These are phyloP conservation scores for Tragelaphus buxtoni DNA, from an alignment of 2,113 vertebrate genomes.

Conservation along the genomic window DNA sequence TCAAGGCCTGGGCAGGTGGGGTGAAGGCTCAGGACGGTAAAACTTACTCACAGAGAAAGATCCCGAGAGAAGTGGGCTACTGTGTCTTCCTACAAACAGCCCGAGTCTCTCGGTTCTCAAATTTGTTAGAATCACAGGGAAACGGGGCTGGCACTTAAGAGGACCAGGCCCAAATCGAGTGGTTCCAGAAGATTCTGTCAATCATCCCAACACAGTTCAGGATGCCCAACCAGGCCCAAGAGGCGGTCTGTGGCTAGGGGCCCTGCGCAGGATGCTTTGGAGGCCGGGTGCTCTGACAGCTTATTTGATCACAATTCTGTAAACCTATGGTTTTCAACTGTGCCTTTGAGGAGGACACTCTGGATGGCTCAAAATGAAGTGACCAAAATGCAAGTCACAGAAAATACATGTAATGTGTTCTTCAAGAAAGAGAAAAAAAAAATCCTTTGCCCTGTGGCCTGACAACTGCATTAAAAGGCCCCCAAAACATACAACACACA, in stretches of 20 bases:
- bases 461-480: neutral
- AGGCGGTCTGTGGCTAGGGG: accelerated
- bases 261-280: neutral
- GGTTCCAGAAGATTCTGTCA: neutral
- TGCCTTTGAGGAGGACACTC: neutral
- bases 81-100: neutral
- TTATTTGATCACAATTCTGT: neutral
- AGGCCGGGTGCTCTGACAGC: neutral
- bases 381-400: neutral
- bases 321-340: neutral
- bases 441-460: neutral
- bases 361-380: neutral
- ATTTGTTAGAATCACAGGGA: neutral
- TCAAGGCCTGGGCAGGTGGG: neutral
- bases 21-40: neutral
- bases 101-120: neutral
- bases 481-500: neutral
- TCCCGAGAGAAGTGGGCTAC: neutral
- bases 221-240: neutral
- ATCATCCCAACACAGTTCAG: neutral
- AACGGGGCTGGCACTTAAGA: neutral
- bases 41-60: neutral
- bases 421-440: neutral
- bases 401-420: neutral
- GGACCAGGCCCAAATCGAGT: neutral